Conservation (phyloP, 30 jellyfish, hydroid and myxozoan species). For the Aurelia sp. region DNA sequence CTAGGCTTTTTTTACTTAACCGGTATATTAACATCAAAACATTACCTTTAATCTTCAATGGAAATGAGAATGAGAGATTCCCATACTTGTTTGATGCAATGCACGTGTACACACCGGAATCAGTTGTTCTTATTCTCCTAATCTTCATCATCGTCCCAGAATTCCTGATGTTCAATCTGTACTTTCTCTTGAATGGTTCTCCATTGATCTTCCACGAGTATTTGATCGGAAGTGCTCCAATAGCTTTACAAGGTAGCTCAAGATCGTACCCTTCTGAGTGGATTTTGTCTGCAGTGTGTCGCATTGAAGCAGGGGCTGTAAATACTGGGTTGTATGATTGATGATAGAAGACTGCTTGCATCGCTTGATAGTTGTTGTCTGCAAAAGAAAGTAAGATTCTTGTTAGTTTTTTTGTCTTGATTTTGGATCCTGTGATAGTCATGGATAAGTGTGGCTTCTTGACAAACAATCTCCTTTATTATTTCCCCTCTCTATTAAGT, state of each 20-base stretch:
- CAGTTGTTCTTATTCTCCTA: constrained; percentile 75
- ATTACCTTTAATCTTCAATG: constrained; percentile 53
- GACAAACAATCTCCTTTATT: too few species aligned
- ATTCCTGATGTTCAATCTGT: constrained; percentile 59
- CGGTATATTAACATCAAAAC: not conserved
- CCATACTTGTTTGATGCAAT: constrained; percentile 89
- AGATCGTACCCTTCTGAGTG: constrained; percentile 70
- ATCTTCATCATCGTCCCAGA: constrained; percentile 73
- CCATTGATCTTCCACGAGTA: constrained; percentile 81
- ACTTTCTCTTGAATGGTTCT: constrained; percentile 24
- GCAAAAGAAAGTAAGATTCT: not conserved
- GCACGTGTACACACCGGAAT: constrained; percentile 90
- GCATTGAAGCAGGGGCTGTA: constrained; percentile 44
- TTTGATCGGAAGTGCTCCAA: constrained; percentile 71
- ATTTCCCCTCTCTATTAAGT: too few species aligned
- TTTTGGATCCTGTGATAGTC: too few species aligned
- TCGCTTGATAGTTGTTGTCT: constrained; percentile 30
- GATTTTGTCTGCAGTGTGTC: constrained; percentile 39
- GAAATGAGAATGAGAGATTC: constrained; percentile 85
- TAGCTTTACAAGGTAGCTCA: constrained; percentile 75
- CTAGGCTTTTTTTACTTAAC: too few species aligned
- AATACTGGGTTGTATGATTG: constrained; percentile 56
- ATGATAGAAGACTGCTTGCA: constrained; percentile 19
- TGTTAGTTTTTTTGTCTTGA: too few species aligned
- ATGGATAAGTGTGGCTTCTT: too few species aligned